Conservation (phyloP, 1,140 invertebrate species). For the Chlorops oryzae region DNA sequence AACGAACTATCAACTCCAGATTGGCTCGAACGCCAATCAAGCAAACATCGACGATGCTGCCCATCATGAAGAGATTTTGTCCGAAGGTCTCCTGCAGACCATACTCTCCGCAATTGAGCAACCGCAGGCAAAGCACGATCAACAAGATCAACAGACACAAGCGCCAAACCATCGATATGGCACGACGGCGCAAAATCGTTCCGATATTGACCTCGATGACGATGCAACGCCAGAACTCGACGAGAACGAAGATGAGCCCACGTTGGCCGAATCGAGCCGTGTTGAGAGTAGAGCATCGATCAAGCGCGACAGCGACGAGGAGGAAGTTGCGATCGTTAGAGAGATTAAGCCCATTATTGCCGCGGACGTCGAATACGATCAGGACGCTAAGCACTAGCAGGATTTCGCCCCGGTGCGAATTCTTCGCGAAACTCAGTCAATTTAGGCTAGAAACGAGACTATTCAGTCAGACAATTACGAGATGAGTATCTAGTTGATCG, state of each 20-base stretch:
- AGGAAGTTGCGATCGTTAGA: slow-evolving; percentile 23
- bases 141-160: slow-evolving; percentile 15
- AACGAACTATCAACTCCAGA: slow-evolving; percentile 28
- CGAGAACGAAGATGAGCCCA: slow-evolving; percentile 13
- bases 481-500: too few relatives aligned
- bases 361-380: slow-evolving; percentile 20
- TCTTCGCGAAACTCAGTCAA: too few relatives aligned
- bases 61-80: slow-evolving; percentile 67
- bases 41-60: slow-evolving; percentile 27
- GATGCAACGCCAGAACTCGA: slow-evolving; percentile 18
- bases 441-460: too few relatives aligned
- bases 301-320: slow-evolving; percentile 17
- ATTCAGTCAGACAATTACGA: too few relatives aligned
- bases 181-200: slow-evolving; percentile 29
- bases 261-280: slow-evolving; percentile 16
- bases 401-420: neutral
- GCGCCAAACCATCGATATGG: slow-evolving; percentile 23
- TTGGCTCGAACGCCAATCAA: slow-evolving; percentile 22
- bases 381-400: slow-evolving; percentile 24
- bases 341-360: slow-evolving; percentile 33
- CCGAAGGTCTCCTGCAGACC: slow-evolving; percentile 68
- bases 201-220: slow-evolving; percentile 24
- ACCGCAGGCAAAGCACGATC: slow-evolving; percentile 37
- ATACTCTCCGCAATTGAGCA: slow-evolving; percentile 69
- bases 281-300: too few relatives aligned